Conservation (phyloP, 1,140 invertebrate species). For the Rhizoglyphus robini region DNA sequence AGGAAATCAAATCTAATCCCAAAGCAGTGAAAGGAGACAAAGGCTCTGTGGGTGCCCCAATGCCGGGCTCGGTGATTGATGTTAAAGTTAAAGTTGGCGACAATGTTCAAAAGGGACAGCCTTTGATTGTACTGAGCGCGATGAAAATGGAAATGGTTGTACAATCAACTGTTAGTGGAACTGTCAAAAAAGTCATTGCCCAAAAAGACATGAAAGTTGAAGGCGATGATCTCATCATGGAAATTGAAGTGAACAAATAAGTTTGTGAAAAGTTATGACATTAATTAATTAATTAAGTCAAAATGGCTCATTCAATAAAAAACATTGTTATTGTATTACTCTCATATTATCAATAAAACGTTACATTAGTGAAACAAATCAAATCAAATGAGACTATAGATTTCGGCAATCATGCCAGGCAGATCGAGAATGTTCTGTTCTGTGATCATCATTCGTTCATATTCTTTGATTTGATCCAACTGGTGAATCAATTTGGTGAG, state of each 20-base stretch:
- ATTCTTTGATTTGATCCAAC: too few relatives aligned
- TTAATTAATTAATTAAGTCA: too few relatives aligned
- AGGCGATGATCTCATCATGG: slow-evolving; percentile 81
- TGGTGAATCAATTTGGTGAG: too few relatives aligned
- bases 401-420: too few relatives aligned
- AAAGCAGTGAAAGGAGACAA: slow-evolving; percentile 78
- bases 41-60: slow-evolving; percentile 87
- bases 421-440: too few relatives aligned
- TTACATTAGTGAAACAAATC: too few relatives aligned
- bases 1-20: slow-evolving; percentile 85
- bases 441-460: too few relatives aligned
- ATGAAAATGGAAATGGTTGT: slow-evolving; percentile 99
- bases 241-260: slow-evolving; percentile 19
- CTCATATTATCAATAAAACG: too few relatives aligned
- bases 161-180: slow-evolving; percentile 74
- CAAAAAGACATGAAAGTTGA: slow-evolving; percentile 77
- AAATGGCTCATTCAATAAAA: too few relatives aligned
- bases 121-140: slow-evolving; percentile 84
- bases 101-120: slow-evolving; percentile 76
- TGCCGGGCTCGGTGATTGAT: slow-evolving; percentile 88
- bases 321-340: too few relatives aligned
- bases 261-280: background rate
- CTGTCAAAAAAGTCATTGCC: slow-evolving; percentile 61
- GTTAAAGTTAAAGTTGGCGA: slow-evolving; percentile 62
- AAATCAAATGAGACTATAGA: too few relatives aligned